Evolutionary conservation across 2,797 vertebrate species (phyloP).

Genomic region (Nothura maculosa): DNA sequence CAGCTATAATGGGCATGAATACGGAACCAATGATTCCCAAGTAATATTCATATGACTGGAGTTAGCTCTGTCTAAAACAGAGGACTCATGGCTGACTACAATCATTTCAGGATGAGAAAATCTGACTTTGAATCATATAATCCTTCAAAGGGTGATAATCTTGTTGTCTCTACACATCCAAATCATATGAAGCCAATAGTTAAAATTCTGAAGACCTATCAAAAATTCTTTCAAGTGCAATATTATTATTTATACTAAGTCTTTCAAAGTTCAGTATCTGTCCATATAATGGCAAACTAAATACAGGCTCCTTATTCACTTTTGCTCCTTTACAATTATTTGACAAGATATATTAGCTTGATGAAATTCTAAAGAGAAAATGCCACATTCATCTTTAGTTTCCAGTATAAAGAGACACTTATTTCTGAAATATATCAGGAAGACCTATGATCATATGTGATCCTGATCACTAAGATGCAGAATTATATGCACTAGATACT

Average conservation of each 20-base stretch:
- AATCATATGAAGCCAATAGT: rapidly evolving
- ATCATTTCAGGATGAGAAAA: not conserved
- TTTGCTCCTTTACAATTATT: not conserved
- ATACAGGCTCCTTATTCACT: not conserved
- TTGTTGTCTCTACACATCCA: not conserved
- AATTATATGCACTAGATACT: not conserved
- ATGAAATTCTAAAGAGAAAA: not conserved
- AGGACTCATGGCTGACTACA: not conserved
- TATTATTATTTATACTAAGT: not conserved
- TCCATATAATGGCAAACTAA: not conserved
- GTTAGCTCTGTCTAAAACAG: not conserved
- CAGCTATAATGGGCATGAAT: not conserved
- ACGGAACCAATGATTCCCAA: not conserved
- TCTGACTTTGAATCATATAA: not conserved
- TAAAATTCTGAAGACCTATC: not conserved
- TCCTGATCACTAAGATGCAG: not conserved
- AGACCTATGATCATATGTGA: not conserved
- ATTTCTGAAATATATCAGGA: not conserved
- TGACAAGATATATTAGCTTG: not conserved
- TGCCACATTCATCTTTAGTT: not conserved
- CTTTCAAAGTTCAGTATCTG: not conserved
- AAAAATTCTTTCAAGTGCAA: not conserved
- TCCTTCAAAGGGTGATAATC: not conserved
- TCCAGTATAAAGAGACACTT: not conserved
- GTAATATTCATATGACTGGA: not conserved